These are phyloP conservation scores for Drosophila borealis DNA, from an alignment of 2,888 invertebrate species.

Conservation along the genomic window DNA sequence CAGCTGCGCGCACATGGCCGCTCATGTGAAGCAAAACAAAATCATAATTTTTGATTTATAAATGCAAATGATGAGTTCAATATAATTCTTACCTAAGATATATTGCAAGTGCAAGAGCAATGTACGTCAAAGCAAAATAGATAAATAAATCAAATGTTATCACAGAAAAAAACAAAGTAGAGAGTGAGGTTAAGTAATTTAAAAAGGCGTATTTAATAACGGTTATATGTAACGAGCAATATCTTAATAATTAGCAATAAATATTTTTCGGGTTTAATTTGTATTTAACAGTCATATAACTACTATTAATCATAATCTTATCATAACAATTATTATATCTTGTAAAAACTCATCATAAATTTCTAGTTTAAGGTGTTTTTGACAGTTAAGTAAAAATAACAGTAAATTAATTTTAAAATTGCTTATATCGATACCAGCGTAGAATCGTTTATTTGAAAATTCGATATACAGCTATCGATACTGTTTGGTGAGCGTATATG, in stretches of 20 bases:
- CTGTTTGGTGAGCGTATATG: not conserved
- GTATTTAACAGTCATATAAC: not conserved
- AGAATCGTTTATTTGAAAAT: not conserved
- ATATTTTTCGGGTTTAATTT: no score
- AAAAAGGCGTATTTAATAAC: not conserved
- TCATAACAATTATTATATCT: not conserved
- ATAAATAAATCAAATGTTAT: not conserved
- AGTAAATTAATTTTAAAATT: not conserved
- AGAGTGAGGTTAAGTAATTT: not conserved
- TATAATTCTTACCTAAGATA: not conserved
- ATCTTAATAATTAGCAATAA: no score
- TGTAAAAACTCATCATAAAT: not conserved
- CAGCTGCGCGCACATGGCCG: slow-evolving; percentile 47
- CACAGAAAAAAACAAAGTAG: not conserved
- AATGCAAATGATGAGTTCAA: slow-evolving; percentile 8
- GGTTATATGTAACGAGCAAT: not conserved
- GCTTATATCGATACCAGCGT: slow-evolving; percentile 2
- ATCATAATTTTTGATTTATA: slow-evolving; percentile 14
- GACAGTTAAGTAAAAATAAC: not conserved
- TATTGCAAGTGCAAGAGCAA: not conserved
- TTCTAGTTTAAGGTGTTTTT: not conserved
- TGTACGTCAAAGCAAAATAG: not conserved
- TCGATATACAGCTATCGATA: slow-evolving; percentile 18
- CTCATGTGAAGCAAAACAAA: slow-evolving; percentile 30
- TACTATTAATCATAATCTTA: not conserved